Base-by-base conservation (phyloP, 2,797 vertebrate species). In the Macrochelys suwanniensis region DNA sequence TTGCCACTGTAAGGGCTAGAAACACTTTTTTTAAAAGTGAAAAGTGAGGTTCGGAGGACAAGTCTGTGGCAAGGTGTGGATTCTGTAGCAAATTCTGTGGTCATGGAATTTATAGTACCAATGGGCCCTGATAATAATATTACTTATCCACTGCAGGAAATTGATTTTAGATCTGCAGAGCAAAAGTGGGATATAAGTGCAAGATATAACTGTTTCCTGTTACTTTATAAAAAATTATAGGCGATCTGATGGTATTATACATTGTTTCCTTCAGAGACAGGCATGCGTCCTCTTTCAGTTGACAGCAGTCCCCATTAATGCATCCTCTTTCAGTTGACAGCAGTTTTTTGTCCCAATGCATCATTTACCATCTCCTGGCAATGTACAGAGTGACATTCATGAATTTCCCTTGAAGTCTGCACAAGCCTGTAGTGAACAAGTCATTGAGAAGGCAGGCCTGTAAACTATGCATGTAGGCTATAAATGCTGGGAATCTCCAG, bases 361-460 rank as follows among this genome's bases (percentile, higher is more conserved):
- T 89, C 71, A 68, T 95, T 94, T 89, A 91, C 94, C 93, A 95
- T 91, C 92, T 91, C 57, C 83, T 97, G 95, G 96, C 96, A 96
- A 85, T 2, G 0, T 77, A 94, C 51, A 78, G 87, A 93, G 85
- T 95, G 95, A 96, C 89, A 96, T 88, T 92, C 91, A 61, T 88
- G 95, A 83, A 88, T 88, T 97, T 97, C 93, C 92, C 96, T 97
- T 97, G 97, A 97, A 95, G 97, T 97, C 85, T 79, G 84, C 95
- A 97, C 97, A 97, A 89, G 51, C 7, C 57, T 68, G 28, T 87
- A 94, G 78, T 93, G 91, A 94, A 89, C n/a, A 65, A 65, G 61
- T 76, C 91, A 49, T 42, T 81, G 82, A 81, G 54, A 65, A 89
- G 79, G 82, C 85, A 89, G 94, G 92, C 85, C 74, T 9, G 4